Evolutionary conservation across 2,797 vertebrate genomes (phyloP), one percentile per base, ranked within the genome.

Genomic region (Psittacula derbiana): DNA sequence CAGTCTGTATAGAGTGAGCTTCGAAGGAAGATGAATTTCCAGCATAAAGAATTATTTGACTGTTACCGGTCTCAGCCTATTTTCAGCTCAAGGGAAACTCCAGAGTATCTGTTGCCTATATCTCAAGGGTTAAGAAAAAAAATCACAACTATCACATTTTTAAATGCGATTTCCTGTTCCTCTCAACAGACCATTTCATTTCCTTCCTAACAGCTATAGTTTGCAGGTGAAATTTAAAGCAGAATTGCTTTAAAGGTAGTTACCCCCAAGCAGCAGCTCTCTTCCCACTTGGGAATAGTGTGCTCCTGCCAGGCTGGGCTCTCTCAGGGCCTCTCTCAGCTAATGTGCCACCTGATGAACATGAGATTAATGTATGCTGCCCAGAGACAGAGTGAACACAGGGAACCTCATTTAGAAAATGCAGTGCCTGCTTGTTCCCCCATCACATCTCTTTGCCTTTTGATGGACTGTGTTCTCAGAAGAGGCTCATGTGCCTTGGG

Each of bases 111-210:
- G 16, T 15, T 75, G 47, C 50, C 69, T 84, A 4, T 60, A n/a
- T 75, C 60, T 82, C 43, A 64, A 86, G 36, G 25, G 44, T 61
- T 91, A 81, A 90, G 80, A 71, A 89, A 80, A 82, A 91, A 81
- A 12, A 36, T 50, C 65, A 49, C 67, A 90, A 76, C 33, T 50
- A 64, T 73, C 44, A 43, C 21, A 30, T 61, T 93, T 88, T 36
- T 5, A 80, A 61, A 57, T 24, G 16, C 12, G 27, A 86, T 91
- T 92, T 91, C 93, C 61, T 71, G 18, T 60, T 94, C 28, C 41
- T 93, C 86, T 85, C 76, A 93, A 70, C 71, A 91, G 73, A 21
- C 62, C 49, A 52, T 38, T 93, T 94, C 2, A 4, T 88, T 94
- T 94, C 41, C 49, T 93, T 85, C 60, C n/a, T 81, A 64, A 43